Percentiles rank a stretch among this genome's conserved stretches.
Evolutionary conservation across 2,113 vertebrate genomes (phyloP).

Genomic region (Cisticola juncidis): DNA sequence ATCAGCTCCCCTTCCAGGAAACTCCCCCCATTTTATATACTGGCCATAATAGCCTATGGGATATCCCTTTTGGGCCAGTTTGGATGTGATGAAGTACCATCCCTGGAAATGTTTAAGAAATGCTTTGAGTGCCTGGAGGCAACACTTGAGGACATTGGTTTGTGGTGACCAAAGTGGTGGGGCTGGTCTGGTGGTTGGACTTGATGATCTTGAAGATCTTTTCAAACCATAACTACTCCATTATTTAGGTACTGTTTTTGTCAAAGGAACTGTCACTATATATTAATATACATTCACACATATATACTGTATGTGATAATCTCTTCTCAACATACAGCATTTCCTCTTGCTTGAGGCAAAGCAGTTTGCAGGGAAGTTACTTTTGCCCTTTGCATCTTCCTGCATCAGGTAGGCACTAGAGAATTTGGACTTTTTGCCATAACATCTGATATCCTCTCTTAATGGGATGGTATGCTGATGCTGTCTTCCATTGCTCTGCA

Average conservation of each 20-base stretch:
- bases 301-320: neutral
- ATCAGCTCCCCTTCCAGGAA: neutral
- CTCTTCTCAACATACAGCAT: neutral
- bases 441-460: neutral
- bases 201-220: neutral
- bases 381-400: neutral
- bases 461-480: neutral
- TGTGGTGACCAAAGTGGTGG: neutral
- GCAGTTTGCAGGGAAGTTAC: neutral
- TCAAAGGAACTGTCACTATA: neutral
- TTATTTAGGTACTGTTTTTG: neutral
- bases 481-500: neutral
- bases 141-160: neutral
- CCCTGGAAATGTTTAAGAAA: neutral
- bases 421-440: neutral
- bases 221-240: neutral
- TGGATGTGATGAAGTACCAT: neutral
- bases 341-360: neutral
- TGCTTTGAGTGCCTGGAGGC: neutral
- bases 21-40: neutral
- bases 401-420: neutral
- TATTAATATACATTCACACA: neutral
- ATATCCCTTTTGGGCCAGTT: neutral
- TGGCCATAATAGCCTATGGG: neutral
- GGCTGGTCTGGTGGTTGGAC: fast-evolving